A percentile compares a stretch with the other conserved stretches of the same genome.
phyloP scores from a whole-genome alignment of 2,797 vertebrate species.

The Sciaenops ocellatus region DNA sequence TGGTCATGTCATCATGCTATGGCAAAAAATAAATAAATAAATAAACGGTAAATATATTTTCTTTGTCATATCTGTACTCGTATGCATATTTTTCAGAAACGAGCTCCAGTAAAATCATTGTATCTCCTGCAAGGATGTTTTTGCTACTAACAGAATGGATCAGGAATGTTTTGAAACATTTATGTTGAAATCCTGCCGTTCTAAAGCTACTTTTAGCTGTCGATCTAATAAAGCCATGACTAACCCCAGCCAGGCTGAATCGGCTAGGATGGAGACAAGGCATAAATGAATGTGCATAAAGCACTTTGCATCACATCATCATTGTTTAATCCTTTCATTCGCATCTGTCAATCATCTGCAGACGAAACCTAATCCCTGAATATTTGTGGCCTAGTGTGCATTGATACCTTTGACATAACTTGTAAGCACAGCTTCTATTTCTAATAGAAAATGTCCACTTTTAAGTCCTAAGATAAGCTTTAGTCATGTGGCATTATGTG shows the following conservation, averaged over 20 bases:
- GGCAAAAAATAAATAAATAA: not conserved
- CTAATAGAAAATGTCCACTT: constrained; percentile 63
- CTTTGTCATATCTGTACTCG: not conserved
- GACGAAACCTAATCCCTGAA: constrained; percentile 73
- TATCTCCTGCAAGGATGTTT: not conserved
- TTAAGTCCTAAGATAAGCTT: constrained; percentile 65
- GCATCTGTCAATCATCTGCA: constrained; percentile 73
- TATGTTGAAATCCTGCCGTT: constrained; percentile 50
- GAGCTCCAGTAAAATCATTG: not conserved
- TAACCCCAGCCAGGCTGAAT: constrained; percentile 46
- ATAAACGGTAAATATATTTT: constrained; percentile 19
- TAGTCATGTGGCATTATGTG: constrained; percentile 54
- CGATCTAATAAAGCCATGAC: constrained; percentile 60
- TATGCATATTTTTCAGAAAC: constrained; percentile 8
- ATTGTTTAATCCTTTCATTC: constrained; percentile 77
- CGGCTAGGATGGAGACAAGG: constrained; percentile 38
- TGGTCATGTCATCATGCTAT: constrained; percentile 11
- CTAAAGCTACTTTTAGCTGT: constrained; percentile 61
- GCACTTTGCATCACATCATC: constrained; percentile 75
- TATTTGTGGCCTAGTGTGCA: constrained; percentile 61
- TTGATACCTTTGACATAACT: constrained; percentile 68
- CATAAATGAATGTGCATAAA: constrained; percentile 75
- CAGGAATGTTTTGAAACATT: constrained; percentile 41
- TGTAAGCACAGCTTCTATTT: constrained; percentile 59
- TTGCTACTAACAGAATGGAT: not conserved